phyloP scores from a whole-genome alignment of 2,888 invertebrate species.

The Melanchra persicariae region DNA sequence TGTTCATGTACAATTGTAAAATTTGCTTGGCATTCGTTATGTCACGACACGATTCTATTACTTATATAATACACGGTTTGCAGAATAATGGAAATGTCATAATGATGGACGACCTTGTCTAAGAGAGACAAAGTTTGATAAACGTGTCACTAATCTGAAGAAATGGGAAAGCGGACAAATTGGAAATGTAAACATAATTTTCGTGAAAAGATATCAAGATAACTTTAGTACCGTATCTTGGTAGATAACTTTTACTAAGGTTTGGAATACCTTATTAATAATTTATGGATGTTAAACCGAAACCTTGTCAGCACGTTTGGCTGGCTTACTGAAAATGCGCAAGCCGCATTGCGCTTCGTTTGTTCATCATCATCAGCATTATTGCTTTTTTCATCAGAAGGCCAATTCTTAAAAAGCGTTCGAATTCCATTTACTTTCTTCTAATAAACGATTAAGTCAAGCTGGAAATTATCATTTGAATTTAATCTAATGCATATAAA shows the following conservation, averaged over 20 bases:
- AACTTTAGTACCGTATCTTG: background rate
- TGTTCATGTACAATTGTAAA: conserved; percentile 63
- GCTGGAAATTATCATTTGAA: too few species aligned
- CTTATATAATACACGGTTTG: conserved; percentile 42
- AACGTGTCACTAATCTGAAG: conserved; percentile 17
- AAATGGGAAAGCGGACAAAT: conserved; percentile 10
- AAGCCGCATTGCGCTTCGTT: conserved; percentile 59
- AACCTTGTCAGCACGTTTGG: conserved; percentile 32
- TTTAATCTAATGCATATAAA: too few species aligned
- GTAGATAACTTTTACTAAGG: background rate
- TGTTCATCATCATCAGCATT: conserved; percentile 4
- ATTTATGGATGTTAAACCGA: conserved; percentile 4
- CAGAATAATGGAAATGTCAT: conserved; percentile 73
- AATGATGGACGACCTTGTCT: conserved; percentile 71
- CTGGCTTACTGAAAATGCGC: conserved; percentile 21
- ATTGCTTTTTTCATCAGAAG: background rate
- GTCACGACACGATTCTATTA: conserved; percentile 67
- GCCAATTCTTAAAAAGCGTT: background rate
- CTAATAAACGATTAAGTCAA: too few species aligned
- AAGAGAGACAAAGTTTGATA: conserved; percentile 37
- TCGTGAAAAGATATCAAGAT: background rate
- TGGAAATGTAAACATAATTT: background rate
- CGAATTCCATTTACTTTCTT: too few species aligned
- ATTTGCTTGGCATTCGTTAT: conserved; percentile 66
- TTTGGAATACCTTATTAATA: conserved; percentile 21